Evolutionary conservation across 2,888 invertebrate genomes (phyloP), one percentile per base, ranked within the genome.

Genomic region (Plutella xylostella): DNA sequence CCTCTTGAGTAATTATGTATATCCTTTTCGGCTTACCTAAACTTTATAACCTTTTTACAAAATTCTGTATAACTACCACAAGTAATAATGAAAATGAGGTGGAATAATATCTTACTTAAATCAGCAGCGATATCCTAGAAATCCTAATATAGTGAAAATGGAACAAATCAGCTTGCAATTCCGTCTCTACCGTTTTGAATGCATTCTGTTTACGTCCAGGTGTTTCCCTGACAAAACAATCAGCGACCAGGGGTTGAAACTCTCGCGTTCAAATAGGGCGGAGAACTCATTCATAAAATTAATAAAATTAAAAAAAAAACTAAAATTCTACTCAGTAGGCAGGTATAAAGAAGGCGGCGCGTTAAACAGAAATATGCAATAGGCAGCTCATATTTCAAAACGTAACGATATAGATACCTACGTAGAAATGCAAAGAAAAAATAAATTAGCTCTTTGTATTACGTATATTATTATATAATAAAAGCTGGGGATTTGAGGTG

Each of bases 191-290:
- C n/a, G n/a, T n/a, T n/a, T n/a, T n/a, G 28, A 25, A 9, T 28
- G 68, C 72, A 67, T 39, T 68, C 73, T 78, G 74, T 79, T 72
- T 68, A 71, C 63, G 60, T 75, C 82, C 82, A 82, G 80, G 83
- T 83, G 83, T 80, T 72, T 64, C 62, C 58, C 74, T 80, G 79
- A 82, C 83, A 82, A 82, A 83, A 83, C 83, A 83, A 82, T 82
- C 75, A 22, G 17, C 19, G 9, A 22, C 35, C 14, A 18, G 21
- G 39, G 41, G 72, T 61, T 69, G 65, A 71, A 76, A 63, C 66
- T 49, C 55, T 63, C 65, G 68, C 65, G 65, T n/a, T n/a, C 5
- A 5, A 76, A 75, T 65, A 65, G 76, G 75, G 74, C 77, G 79
- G 75, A 67, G 75, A 64, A 61, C 60, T 67, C 68, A 74, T 78